Evolutionary conservation across 2,888 invertebrate genomes (phyloP), one percentile per base, ranked within the genome.

Genomic region (Coelopa pilipes): DNA sequence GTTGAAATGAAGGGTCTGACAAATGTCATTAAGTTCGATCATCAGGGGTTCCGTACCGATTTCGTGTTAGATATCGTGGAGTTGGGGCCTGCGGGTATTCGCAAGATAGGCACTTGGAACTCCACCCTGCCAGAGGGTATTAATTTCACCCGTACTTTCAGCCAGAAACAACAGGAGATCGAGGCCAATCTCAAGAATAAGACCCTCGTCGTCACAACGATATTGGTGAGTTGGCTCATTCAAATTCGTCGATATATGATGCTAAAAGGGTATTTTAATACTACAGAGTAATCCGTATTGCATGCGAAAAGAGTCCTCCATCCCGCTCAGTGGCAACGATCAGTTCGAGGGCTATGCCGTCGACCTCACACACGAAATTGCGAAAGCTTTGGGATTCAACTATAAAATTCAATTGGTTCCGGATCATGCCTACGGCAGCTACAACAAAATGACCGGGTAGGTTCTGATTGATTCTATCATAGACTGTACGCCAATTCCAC

Each of bases 291-390:
- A 95, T 70, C 99, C 99, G 1, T 99, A 99, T 87, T 95, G 96
- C 82, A 98, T 98, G 97, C 89, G 94, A 78, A 97, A 94, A 87
- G 93, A 94, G 83, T 94, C 95, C 9, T 93, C 94, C 81, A 93
- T 93, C 81, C 93, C 93, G 77, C 89, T 97, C 69, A 91, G 91
- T 7, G 97, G 97, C 55, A 97, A 97, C 88, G 95, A 96, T 81
- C 95, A 95, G 82, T 97, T 94, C 87, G 97, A 97, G 87, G 97
- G 97, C 50, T 99, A 97, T 89, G 96, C 94, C 78, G 93, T 99
- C 77, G 98, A 99, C 89, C 90, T 99, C 76, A 94, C 98, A 84
- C 92, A 94, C 84, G 96, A 97, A 89, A 96, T 99, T 88, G 93
- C 98, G 69, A 92, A 92, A 84, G 91, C 94, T 78, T 90, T 96